Conservation (phyloP, 2,113 vertebrate genomes). For the Heptranchias perlo region DNA sequence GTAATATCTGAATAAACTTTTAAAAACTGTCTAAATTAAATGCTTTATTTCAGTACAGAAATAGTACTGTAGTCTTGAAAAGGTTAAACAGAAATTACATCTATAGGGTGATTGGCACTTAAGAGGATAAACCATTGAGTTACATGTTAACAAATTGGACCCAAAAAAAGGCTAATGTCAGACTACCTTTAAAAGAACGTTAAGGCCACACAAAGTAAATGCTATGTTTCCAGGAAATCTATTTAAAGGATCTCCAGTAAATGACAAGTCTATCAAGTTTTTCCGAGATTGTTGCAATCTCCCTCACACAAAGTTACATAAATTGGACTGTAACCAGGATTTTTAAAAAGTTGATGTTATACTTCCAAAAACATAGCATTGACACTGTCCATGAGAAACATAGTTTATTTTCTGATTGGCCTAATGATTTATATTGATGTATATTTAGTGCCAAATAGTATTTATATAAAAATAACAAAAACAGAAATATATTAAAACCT, state of each 20-base stretch:
- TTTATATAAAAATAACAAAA: slow-evolving; percentile 32
- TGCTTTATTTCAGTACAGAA: slow-evolving; percentile 21
- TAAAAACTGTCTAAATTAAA: background rate
- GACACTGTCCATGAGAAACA: slow-evolving; percentile 17
- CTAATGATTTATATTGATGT: background rate
- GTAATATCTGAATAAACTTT: slow-evolving; percentile 20
- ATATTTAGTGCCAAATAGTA: slow-evolving; percentile 1
- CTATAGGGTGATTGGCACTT: background rate
- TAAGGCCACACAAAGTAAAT: slow-evolving; percentile 31
- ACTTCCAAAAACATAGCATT: background rate
- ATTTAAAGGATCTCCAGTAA: background rate
- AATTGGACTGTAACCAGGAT: background rate
- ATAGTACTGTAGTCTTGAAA: background rate
- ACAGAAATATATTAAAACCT: slow-evolving; percentile 33
- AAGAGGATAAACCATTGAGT: background rate
- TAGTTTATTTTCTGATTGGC: slow-evolving; percentile 14
- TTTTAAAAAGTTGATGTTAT: background rate
- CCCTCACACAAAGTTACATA: background rate
- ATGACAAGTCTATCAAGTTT: background rate
- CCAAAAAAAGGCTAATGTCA: background rate
- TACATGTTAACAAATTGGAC: background rate
- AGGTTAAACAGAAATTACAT: slow-evolving; percentile 25
- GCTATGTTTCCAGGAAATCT: background rate
- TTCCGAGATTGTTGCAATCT: background rate
- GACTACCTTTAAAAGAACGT: background rate